These are phyloP conservation scores for Dufourea novaeangliae DNA, from an alignment of 1,140 invertebrate species.

Conservation along the genomic window DNA sequence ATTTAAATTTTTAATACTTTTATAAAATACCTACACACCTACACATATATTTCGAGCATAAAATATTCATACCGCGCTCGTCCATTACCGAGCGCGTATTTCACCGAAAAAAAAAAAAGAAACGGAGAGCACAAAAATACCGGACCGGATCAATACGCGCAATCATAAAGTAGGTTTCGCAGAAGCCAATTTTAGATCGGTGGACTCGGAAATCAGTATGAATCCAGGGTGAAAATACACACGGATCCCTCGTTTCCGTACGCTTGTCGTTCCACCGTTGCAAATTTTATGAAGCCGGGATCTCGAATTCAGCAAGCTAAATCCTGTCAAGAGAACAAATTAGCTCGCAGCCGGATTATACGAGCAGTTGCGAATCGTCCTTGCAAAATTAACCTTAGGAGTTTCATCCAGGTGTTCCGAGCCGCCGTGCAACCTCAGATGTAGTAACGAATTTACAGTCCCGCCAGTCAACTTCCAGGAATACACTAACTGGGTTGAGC, in stretches of 20 bases:
- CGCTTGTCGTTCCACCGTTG: background rate
- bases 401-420: slow-evolving; percentile 18
- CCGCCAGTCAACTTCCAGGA: background rate
- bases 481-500: no score
- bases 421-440: background rate
- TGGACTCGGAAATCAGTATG: background rate
- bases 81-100: background rate
- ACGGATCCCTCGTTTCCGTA: background rate
- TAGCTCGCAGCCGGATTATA: slow-evolving; percentile 39
- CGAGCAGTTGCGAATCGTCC: slow-evolving; percentile 39
- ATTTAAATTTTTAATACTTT: background rate
- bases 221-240: background rate
- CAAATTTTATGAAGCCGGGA: slow-evolving; percentile 46
- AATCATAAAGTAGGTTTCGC: background rate
- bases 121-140: background rate
- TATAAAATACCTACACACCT: no score
- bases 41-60: no score
- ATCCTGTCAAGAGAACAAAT: slow-evolving; percentile 44
- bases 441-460: slow-evolving; percentile 17
- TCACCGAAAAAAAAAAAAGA: background rate
- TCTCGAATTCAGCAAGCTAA: slow-evolving; percentile 37
- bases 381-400: slow-evolving; percentile 47
- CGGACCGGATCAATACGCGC: background rate
- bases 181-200: slow-evolving; percentile 3
- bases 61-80: background rate